phyloP scores from a whole-genome alignment of 64 coral and sea anemone genomes.

The Actinia tenebrosa region DNA sequence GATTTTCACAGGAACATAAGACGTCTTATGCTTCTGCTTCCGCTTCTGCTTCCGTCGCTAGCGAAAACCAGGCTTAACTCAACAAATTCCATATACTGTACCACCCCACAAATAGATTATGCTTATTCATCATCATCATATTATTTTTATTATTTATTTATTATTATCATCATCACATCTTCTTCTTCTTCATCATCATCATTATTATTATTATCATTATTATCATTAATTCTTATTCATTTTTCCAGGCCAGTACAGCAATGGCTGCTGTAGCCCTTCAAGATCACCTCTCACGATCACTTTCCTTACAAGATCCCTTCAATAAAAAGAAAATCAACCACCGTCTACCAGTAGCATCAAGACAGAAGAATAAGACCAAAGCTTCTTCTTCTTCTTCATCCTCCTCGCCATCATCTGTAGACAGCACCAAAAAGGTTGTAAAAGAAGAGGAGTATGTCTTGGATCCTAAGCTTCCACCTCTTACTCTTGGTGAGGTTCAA shows the following conservation, averaged over 20 bases:
- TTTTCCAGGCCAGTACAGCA: constrained; percentile 59
- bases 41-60: too few species aligned
- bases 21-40: too few species aligned
- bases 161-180: too few species aligned
- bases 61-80: too few species aligned
- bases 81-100: too few species aligned
- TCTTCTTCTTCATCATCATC: too few species aligned
- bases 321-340: constrained; percentile 84
- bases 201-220: too few species aligned
- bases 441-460: constrained; percentile 84
- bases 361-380: constrained; percentile 31
- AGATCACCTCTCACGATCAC: constrained; percentile 80
- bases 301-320: constrained; percentile 84
- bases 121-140: too few species aligned
- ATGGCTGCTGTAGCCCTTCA: constrained; percentile 94
- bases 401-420: not conserved
- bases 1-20: too few species aligned
- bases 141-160: too few species aligned
- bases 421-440: constrained; percentile 8
- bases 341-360: constrained; percentile 52
- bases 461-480: constrained; percentile 77
- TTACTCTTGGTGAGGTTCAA: constrained; percentile 57
- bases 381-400: not conserved
- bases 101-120: too few species aligned
- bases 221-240: not conserved